These are phyloP conservation scores for Terrapene triunguis DNA, from an alignment of 2,113 vertebrate species.

Conservation along the genomic window DNA sequence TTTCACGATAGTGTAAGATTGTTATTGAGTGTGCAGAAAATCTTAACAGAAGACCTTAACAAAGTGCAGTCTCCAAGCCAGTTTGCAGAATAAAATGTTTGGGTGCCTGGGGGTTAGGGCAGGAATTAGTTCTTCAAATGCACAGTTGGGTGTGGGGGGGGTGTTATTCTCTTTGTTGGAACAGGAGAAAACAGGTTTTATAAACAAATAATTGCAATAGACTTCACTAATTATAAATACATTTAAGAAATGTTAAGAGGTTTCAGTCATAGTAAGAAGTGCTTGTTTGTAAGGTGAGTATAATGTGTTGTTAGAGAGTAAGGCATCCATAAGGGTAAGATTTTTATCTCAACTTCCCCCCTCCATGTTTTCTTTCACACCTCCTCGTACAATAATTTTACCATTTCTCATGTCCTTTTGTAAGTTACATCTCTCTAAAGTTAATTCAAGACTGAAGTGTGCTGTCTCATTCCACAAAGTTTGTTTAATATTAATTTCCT, in stretches of 20 bases:
- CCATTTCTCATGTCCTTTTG: neutral
- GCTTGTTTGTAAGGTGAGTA: neutral
- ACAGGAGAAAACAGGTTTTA: neutral
- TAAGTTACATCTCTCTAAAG: neutral
- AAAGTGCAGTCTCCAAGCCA: neutral
- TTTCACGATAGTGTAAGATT: rapidly evolving
- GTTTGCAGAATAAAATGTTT: neutral
- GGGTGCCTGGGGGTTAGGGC: neutral
- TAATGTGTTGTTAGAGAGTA: neutral
- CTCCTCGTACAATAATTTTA: neutral
- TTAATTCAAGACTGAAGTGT: neutral
- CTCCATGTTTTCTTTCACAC: neutral
- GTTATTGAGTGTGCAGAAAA: neutral
- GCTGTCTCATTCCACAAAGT: constrained; percentile 6
- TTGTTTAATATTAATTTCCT: constrained; percentile 24
- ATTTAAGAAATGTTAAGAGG: neutral
- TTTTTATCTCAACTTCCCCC: neutral
- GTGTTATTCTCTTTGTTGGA: neutral
- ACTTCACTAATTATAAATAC: neutral
- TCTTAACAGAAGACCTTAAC: neutral
- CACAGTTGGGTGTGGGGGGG: neutral
- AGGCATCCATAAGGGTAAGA: neutral
- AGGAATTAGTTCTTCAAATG: neutral
- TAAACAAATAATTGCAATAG: neutral
- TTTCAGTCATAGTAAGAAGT: neutral